phyloP scores from a whole-genome alignment of 64 coral and sea anemone genomes.

The Montipora foliosa region DNA sequence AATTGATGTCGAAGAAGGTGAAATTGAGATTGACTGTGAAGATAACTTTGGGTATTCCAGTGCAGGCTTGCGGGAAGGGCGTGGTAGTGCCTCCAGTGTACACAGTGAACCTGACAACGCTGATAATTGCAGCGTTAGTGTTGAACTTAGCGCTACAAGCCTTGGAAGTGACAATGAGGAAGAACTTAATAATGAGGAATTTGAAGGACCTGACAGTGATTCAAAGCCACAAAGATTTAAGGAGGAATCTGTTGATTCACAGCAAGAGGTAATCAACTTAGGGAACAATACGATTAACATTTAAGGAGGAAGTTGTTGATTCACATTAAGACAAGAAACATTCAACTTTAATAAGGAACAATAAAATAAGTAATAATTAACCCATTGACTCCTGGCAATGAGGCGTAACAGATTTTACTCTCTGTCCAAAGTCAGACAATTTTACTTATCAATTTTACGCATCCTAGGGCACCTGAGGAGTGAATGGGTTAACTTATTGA shows the following conservation, averaged over 20 bases:
- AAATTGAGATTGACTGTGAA: slow-evolving; percentile 71
- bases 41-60: slow-evolving; percentile 85
- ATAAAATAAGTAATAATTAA: too few relatives aligned
- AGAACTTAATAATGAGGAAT: slow-evolving; percentile 36
- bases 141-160: slow-evolving; percentile 83
- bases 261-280: neutral
- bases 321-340: too few relatives aligned
- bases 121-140: slow-evolving; percentile 86
- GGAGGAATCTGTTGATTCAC: neutral
- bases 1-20: slow-evolving; percentile 44
- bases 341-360: too few relatives aligned
- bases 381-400: too few relatives aligned
- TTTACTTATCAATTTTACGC: too few relatives aligned
- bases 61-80: slow-evolving; percentile 53
- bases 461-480: too few relatives aligned
- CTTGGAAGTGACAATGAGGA: slow-evolving; percentile 84
- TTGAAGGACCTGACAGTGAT: neutral
- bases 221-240: neutral
- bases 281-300: neutral
- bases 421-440: too few relatives aligned
- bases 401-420: too few relatives aligned
- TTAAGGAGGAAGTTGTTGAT: too few relatives aligned
- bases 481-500: too few relatives aligned
- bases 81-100: slow-evolving; percentile 79
- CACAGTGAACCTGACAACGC: slow-evolving; percentile 85